A percentile compares a stretch with the other conserved stretches of the same genome.
These are phyloP conservation scores for Drosophila borealis DNA, from an alignment of 2,888 invertebrate genomes.

Conservation along the genomic window DNA sequence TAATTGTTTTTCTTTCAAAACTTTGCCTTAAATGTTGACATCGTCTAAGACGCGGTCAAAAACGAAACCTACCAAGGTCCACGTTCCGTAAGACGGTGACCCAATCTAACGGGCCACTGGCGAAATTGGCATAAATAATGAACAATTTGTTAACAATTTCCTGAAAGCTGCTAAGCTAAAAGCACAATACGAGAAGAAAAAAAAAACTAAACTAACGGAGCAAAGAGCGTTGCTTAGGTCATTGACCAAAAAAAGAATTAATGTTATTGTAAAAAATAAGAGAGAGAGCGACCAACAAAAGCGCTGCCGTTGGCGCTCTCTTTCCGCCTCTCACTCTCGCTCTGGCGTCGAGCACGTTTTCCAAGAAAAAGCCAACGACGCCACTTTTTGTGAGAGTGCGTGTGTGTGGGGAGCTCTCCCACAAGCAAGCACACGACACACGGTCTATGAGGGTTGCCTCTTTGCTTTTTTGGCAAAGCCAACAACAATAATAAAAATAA, in stretches of 20 bases:
- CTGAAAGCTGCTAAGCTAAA: constrained; percentile 13
- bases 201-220: constrained; percentile 61
- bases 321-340: constrained; percentile 19
- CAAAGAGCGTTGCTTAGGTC: constrained; percentile 67
- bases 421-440: constrained; percentile 25
- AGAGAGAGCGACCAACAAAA: constrained; percentile 18
- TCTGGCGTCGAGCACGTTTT: constrained; percentile 68
- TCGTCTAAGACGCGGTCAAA: constrained; percentile 29
- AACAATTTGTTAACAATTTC: constrained; percentile 46
- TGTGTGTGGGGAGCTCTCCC: constrained; percentile 38
- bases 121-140: constrained; percentile 41
- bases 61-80: constrained; percentile 48
- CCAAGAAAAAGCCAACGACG: constrained; percentile 58
- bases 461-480: constrained; percentile 52
- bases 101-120: constrained; percentile 39
- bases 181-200: constrained; percentile 27
- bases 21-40: constrained; percentile 39
- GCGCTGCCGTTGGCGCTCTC: constrained; percentile 23
- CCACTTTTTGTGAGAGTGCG: constrained; percentile 43
- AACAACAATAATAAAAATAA: constrained; percentile 29
- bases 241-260: constrained; percentile 77
- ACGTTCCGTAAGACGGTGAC: constrained; percentile 21
- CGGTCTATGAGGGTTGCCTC: constrained; percentile 35
- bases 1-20: constrained; percentile 10
- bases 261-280: constrained; percentile 44